Conservation (phyloP, 2,113 vertebrate species). For the Salvelinus fontinalis region DNA sequence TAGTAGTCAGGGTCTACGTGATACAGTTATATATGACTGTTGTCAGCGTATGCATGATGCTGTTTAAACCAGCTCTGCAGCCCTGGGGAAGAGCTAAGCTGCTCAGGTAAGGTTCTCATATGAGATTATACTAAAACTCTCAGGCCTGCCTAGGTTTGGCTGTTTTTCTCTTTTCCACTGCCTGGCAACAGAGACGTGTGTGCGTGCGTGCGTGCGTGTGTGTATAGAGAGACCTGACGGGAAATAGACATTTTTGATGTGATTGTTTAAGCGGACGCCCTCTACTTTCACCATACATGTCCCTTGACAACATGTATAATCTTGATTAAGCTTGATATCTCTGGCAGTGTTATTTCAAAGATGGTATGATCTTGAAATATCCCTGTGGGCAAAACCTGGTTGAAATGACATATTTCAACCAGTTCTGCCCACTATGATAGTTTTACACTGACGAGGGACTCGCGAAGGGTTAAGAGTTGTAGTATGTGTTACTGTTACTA, state of each 20-base stretch:
- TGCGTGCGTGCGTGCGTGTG: not conserved
- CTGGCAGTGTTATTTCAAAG: too few species aligned
- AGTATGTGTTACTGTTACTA: slow-evolving; percentile 20
- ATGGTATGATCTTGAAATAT: too few species aligned
- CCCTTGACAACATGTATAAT: not conserved
- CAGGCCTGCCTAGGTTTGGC: not conserved
- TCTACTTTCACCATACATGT: not conserved
- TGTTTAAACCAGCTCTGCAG: not conserved
- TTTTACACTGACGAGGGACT: not conserved
- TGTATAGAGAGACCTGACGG: not conserved
- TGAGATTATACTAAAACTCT: not conserved
- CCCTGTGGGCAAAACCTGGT: too few species aligned
- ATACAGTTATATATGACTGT: not conserved
- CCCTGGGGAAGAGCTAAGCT: not conserved
- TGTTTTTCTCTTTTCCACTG: not conserved
- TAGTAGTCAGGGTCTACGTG: too few species aligned
- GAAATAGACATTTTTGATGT: not conserved
- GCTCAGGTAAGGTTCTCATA: not conserved
- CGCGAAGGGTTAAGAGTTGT: slow-evolving; percentile 14
- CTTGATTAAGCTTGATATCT: too few species aligned
- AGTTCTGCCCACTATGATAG: too few species aligned
- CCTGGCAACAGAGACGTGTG: not conserved
- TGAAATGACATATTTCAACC: too few species aligned
- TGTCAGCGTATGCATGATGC: not conserved
- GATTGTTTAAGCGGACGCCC: not conserved